Evolutionary conservation across 1,140 invertebrate genomes (phyloP).

Genomic region (Atta colombica): DNA sequence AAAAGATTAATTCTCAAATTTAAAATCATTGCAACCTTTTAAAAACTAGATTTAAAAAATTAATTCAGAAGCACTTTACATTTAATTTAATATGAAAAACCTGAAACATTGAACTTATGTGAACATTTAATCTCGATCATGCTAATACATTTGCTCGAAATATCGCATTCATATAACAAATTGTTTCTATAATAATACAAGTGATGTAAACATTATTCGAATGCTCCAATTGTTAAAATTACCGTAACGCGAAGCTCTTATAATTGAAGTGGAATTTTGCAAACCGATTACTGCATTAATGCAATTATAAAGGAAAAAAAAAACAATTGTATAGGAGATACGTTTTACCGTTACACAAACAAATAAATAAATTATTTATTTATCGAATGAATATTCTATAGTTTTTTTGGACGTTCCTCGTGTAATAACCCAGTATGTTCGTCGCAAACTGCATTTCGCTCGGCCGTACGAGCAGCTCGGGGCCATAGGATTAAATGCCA

Average conservation of each 20-base stretch:
- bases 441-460: background rate
- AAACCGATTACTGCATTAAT: background rate
- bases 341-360: background rate
- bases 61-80: background rate
- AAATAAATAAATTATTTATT: background rate
- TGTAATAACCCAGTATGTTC: background rate
- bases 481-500: slow-evolving; percentile 30
- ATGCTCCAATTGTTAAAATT: slow-evolving; percentile 24
- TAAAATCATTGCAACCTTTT: background rate
- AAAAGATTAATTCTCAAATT: background rate
- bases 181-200: background rate
- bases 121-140: slow-evolving; percentile 3
- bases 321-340: background rate
- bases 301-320: background rate
- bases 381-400: background rate
- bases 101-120: background rate
- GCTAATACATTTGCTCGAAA: background rate
- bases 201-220: background rate
- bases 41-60: background rate
- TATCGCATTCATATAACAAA: background rate
- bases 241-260: background rate
- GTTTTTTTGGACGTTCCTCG: background rate
- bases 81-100: background rate
- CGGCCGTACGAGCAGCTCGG: background rate
- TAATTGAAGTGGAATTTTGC: slow-evolving; percentile 17